Base-by-base conservation (phyloP, 1,140 invertebrate species). In the Lordiphosa clarofinis region DNA sequence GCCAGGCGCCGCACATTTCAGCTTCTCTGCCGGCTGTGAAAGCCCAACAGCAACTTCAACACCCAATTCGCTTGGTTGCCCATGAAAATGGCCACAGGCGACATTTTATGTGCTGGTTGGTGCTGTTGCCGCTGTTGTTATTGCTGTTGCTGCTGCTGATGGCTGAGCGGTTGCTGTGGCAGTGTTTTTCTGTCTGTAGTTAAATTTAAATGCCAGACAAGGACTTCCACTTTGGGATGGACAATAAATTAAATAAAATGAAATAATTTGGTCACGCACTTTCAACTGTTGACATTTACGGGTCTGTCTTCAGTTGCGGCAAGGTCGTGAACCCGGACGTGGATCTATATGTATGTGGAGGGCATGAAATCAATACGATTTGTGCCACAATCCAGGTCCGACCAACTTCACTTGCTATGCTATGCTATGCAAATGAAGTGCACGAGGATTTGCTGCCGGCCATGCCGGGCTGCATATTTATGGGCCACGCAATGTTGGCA, bases 21-120 rank as follows among this genome's bases (percentile, higher is more conserved):
- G 11, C 4, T 4, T 1, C 7, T 4, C 9, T 11, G 4, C 48
- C 54, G 54, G 47, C 56, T 54, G 66, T 53, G 46, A 43, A 53
- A 52, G 52, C 38, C 50, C 63, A 52, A 66, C 44, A 57, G 40
- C 52, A 70, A 56, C 58, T 75, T 75, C 58, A 64, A 66, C 71
- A 66, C 55, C 70, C 61, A 74, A 72, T 82, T 61, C 62, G 60
- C 52, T 62, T 50, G 56, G 55, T 75, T 69, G 54, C 47, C 73
- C 67, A 82, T 84, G 61, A 82, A 82, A 82, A 66, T 76, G 63
- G 60, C 78, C 73, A 59, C 81, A 58, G 60, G 73, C 60, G 60
- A 84, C 56, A 82, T 62, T 82, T 84, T 72, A 84, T 71, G 44
- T 68, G 36, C 21, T 50, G 19, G 48, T 50, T 37, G 40, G 37